phyloP scores from a whole-genome alignment of 2,888 invertebrate species.

The Coenonympha arcania region DNA sequence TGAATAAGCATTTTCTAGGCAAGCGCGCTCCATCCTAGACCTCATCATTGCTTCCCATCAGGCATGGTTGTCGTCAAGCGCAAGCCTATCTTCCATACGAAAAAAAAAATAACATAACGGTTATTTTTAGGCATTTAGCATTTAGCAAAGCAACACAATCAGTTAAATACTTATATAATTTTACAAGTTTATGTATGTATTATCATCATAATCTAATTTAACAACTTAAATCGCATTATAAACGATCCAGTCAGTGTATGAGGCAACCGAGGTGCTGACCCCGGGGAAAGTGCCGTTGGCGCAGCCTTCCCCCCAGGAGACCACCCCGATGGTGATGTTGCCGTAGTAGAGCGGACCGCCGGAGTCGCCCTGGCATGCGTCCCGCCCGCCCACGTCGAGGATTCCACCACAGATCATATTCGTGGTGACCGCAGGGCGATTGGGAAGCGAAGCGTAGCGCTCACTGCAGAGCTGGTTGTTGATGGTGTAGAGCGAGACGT shows the following conservation, averaged over 20 bases:
- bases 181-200: too few relatives aligned
- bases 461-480: conserved; percentile 42
- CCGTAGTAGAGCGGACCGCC: conserved; percentile 37
- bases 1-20: too few relatives aligned
- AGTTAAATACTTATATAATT: too few relatives aligned
- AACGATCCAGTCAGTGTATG: conserved; percentile 18
- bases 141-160: too few relatives aligned
- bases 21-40: too few relatives aligned
- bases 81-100: too few relatives aligned
- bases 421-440: conserved; percentile 36
- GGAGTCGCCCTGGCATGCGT: conserved; percentile 42
- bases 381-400: conserved; percentile 40
- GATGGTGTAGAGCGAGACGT: conserved; percentile 39
- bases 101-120: too few relatives aligned
- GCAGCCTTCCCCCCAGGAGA: conserved; percentile 56
- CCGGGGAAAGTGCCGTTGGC: conserved; percentile 53
- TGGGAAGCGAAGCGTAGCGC: conserved; percentile 37
- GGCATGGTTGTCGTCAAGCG: too few relatives aligned
- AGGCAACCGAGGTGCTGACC: conserved; percentile 48
- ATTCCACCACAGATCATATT: conserved; percentile 55
- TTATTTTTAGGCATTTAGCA: too few relatives aligned
- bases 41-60: too few relatives aligned
- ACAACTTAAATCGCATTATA: not conserved
- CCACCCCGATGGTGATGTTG: conserved; percentile 47
- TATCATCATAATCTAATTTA: too few relatives aligned